Base-by-base conservation (phyloP, 2,797 vertebrate genomes). In the Garrulus glandarius region DNA sequence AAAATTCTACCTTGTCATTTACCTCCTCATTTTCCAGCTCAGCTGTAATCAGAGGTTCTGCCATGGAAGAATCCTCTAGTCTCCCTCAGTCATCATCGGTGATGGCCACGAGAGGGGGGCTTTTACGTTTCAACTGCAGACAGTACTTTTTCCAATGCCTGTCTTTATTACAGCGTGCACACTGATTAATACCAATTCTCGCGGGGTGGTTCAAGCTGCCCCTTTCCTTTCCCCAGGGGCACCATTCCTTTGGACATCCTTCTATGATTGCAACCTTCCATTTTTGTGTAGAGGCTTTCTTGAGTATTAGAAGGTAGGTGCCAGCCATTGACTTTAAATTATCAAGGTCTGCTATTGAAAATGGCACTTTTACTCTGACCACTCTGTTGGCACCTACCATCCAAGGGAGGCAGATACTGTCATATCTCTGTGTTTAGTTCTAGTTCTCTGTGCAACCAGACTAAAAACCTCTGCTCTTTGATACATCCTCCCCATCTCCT, bases 41-140 rank as follows among this genome's bases (percentile, higher is more conserved):
- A 65, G 36, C 15, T 65, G 17, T 15, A 36, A 49, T 13, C 10
- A 72, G 36, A 57, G 32, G 14, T 43, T 50, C 37, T 65, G 17
- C 32, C 7, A 36, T 15, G 22, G 27, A 50, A 50, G 27, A 67
- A 43, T 50, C 14, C 22, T 74, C 30, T 49, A 15, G 11, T 32
- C 18, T 65, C 36, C 12, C 37, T 36, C 18, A 43, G 36, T 22
- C 26, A 32, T 36, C 44, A 36, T 7, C 1, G 0, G 5, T 50
- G 27, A 57, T 7, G 8, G 27, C 10, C 52, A 50, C 0, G 1
- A 84, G 52, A 67, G 5, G 7, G 5, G 13, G 8, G 8, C 7
- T 75, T 36, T 32, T 19, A 50, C 6, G 3, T 32, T 67, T 41
- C 37, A 43, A 2, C 37, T 43, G 18, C 0, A 3, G 37, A 50